These are phyloP conservation scores for Lathamus discolor DNA, from an alignment of 2,113 vertebrate genomes.

Conservation along the genomic window DNA sequence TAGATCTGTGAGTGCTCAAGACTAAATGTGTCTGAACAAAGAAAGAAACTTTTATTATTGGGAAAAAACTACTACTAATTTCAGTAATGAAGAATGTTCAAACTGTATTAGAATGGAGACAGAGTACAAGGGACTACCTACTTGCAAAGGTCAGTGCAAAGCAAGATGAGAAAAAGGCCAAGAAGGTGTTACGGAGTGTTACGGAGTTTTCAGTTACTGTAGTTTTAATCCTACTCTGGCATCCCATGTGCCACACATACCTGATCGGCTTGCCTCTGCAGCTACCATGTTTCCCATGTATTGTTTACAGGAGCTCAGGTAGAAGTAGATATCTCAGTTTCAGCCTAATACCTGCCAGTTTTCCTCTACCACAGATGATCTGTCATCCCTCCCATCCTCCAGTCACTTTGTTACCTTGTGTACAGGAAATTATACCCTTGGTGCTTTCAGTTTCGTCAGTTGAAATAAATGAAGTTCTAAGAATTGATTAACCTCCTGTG, in stretches of 20 bases:
- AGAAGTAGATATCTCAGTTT: neutral
- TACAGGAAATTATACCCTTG: neutral
- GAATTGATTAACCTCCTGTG: neutral
- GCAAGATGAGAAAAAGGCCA: neutral
- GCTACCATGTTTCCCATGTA: rapidly evolving
- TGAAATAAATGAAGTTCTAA: neutral
- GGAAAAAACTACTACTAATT: neutral
- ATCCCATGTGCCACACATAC: neutral
- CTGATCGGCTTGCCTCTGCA: neutral
- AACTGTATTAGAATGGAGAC: neutral
- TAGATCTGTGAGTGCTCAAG: neutral
- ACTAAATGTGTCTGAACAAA: neutral
- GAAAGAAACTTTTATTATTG: neutral
- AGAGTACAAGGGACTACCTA: neutral
- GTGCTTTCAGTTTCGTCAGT: neutral
- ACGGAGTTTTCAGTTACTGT: neutral
- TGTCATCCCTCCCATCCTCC: neutral
- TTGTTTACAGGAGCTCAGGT: neutral
- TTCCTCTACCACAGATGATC: neutral
- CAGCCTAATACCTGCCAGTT: neutral
- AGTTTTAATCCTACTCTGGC: neutral
- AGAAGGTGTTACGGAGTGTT: neutral
- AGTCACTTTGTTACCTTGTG: neutral
- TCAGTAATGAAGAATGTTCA: neutral
- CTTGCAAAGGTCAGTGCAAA: neutral